These are phyloP conservation scores for Sciurus vulgaris DNA, from an alignment of 2,797 vertebrate species.

Conservation along the genomic window DNA sequence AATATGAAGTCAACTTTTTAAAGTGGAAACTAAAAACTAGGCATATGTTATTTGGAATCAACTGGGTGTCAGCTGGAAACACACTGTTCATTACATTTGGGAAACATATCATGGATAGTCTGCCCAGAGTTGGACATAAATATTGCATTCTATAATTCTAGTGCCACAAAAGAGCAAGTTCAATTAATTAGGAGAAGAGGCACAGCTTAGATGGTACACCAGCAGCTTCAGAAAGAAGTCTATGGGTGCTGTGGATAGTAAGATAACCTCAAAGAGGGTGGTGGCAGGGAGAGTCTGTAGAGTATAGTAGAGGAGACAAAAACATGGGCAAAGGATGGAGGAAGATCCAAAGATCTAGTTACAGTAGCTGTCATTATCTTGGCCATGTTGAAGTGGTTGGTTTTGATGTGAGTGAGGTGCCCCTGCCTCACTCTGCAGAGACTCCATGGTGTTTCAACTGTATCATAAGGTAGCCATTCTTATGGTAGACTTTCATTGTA, in stretches of 20 bases:
- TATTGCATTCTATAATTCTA: neutral
- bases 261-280: fast-evolving
- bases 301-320: neutral
- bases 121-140: neutral
- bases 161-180: neutral
- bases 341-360: neutral
- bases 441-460: neutral
- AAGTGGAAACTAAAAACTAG: neutral
- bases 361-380: neutral
- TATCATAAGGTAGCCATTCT: neutral
- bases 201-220: neutral
- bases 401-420: neutral
- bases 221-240: neutral
- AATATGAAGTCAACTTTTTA: neutral
- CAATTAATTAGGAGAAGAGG: neutral
- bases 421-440: too few species aligned
- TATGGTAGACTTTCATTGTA: neutral
- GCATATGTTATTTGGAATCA: neutral
- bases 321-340: neutral
- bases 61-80: neutral
- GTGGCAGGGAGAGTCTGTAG: neutral
- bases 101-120: neutral
- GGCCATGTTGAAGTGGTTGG: too few species aligned
- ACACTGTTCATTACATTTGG: neutral
- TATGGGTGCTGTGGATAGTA: neutral